Percentiles rank a stretch among this genome's conserved stretches.
phyloP scores from a whole-genome alignment of 2,888 invertebrate species.

The Deilephila elpenor region DNA sequence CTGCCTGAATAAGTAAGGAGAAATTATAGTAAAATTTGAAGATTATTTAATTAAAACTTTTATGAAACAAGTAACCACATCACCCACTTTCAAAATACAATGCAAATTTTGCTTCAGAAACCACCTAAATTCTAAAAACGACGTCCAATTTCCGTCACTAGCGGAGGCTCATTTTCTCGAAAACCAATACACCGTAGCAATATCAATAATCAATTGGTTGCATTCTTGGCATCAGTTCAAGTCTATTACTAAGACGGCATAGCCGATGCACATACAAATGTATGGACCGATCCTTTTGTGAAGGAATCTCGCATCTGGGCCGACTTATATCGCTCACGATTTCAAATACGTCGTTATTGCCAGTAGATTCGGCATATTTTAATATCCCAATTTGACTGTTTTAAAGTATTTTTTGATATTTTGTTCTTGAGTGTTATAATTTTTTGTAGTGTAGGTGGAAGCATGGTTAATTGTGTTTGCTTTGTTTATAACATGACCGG shows the following conservation, averaged over 20 bases:
- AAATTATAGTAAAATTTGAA: too few relatives aligned
- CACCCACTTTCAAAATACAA: too few relatives aligned
- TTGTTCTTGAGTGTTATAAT: too few relatives aligned
- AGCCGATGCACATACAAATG: conserved; percentile 71
- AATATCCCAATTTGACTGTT: neutral
- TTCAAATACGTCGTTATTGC: conserved; percentile 42
- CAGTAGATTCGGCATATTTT: conserved; percentile 27
- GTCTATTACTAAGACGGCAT: conserved; percentile 73
- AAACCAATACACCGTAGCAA: conserved; percentile 78
- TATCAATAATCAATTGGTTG: conserved; percentile 84
- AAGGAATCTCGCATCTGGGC: conserved; percentile 61
- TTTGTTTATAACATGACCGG: too few relatives aligned
- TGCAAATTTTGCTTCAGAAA: too few relatives aligned
- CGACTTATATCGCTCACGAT: conserved; percentile 36
- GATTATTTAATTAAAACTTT: too few relatives aligned
- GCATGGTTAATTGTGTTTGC: too few relatives aligned
- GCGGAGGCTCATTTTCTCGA: conserved; percentile 64
- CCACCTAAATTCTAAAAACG: neutral
- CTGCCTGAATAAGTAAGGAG: too few relatives aligned
- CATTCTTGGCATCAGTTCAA: conserved; percentile 82
- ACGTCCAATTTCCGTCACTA: conserved; percentile 27
- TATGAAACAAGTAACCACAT: too few relatives aligned
- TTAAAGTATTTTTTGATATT: too few relatives aligned
- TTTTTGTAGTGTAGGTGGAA: too few relatives aligned
- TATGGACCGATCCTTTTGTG: conserved; percentile 69